A percentile compares a stretch with the other conserved stretches of the same genome.
phyloP scores from a whole-genome alignment of 2,888 invertebrate species.

The Sinodicranocentrus sp. region DNA sequence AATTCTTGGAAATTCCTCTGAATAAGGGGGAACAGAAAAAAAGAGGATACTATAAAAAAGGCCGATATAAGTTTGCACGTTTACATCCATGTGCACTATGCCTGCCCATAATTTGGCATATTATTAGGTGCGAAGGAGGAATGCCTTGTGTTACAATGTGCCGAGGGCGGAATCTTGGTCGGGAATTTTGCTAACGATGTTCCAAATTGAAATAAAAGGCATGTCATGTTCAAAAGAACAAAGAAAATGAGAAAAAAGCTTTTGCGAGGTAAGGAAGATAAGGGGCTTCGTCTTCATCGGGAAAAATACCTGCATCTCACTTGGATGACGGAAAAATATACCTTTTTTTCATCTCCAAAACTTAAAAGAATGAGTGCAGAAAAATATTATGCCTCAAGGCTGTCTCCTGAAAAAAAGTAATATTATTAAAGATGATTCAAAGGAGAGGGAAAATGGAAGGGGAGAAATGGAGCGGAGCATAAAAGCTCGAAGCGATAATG shows the following conservation, averaged over 20 bases:
- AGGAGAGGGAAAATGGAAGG: conserved; percentile 4
- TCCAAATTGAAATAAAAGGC: conserved; percentile 68
- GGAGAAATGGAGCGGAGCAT: neutral
- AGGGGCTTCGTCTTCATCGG: neutral
- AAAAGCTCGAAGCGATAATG: conserved; percentile 18
- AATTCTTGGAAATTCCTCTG: no score
- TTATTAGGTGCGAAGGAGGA: conserved; percentile 46
- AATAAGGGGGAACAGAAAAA: no score
- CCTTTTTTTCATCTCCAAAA: conserved; percentile 18
- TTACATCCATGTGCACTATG: no score
- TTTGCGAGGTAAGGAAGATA: conserved; percentile 17
- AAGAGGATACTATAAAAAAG: no score
- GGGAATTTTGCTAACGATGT: conserved; percentile 60
- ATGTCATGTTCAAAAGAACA: conserved; percentile 60
- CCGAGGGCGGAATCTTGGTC: conserved; percentile 47
- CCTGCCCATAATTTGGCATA: conserved; percentile 57
- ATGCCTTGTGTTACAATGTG: conserved; percentile 32
- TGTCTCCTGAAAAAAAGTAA: conserved; percentile 31
- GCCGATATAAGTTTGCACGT: no score
- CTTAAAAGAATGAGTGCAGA: conserved; percentile 15
- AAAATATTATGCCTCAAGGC: conserved; percentile 43
- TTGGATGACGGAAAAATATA: neutral
- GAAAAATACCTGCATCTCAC: neutral
- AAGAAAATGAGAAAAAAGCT: conserved; percentile 32
- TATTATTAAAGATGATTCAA: conserved; percentile 44